Evolutionary conservation across 2,113 vertebrate species (phyloP), one percentile per base, ranked within the genome.

Genomic region (Callorhinus ursinus): DNA sequence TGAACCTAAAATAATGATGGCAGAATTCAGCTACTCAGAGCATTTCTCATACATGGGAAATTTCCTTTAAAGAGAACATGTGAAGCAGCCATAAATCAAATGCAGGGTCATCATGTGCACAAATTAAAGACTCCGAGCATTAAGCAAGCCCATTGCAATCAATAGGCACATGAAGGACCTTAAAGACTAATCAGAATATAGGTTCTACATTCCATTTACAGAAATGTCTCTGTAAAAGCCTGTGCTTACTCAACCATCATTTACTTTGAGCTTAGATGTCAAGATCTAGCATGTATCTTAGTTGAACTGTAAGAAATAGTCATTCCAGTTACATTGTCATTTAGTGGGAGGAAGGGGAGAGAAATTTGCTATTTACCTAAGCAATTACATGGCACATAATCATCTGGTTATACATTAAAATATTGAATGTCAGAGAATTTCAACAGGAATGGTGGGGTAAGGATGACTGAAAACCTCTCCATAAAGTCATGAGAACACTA

Each of bases 1-100:
- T 86, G 91, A 46, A 72, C 18, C 53, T 95, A 26, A 89, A 67
- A 33, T 85, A n/a, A 93, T 90, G n/a, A 21, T 36, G 88, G 65
- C 53, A 55, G 51, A 97, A 81, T 77, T 65, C 36, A 80, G 33
- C 88, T 39, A 79, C 19, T 90, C 51, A 90, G 84, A 80, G 2
- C 22, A 86, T 80, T 97, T 97, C 74, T 91, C 24, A 90, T 57
- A 90, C 39, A 22, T 84, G 39, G 84, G 10, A 69, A 86, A 74
- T 92, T 92, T 88, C 95, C 76, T 85, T 94, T 90, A 88, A 93
- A 92, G 67, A 69, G 93, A 97, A 95, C 21, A 65, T 80, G 26
- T 57, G 86, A 97, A 94, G 18, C 46, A 86, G 39, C 24, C 63
- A 7, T 61, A 85, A 93, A 55, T 95, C 93, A 95, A 97, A 96